phyloP scores from a whole-genome alignment of 2,888 invertebrate genomes.

The Uloborus plumipes region DNA sequence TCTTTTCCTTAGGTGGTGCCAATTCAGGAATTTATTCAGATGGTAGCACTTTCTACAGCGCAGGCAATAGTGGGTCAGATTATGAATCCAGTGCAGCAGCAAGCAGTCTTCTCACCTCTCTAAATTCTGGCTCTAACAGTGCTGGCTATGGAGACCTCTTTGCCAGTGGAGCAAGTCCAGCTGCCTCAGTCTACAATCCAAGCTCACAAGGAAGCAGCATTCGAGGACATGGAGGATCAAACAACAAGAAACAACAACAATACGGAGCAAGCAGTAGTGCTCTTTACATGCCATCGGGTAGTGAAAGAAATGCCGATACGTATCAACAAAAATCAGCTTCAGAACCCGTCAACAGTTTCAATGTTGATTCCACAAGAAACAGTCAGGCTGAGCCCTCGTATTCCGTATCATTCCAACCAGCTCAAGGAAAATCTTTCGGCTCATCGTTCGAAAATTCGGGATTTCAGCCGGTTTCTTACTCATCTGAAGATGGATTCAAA shows the following conservation, averaged over 20 bases:
- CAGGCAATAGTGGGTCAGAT: slow-evolving; percentile 8
- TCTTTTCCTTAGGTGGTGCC: slow-evolving; percentile 22
- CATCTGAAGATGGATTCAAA: not conserved
- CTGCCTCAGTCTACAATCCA: slow-evolving; percentile 39
- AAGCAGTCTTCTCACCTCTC: not conserved
- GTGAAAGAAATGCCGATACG: slow-evolving; percentile 26
- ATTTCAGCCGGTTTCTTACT: slow-evolving; percentile 52
- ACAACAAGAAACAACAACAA: slow-evolving; percentile 12
- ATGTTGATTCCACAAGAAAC: slow-evolving; percentile 28
- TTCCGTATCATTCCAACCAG: slow-evolving; percentile 50
- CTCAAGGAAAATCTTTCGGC: slow-evolving; percentile 34
- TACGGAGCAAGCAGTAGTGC: slow-evolving; percentile 42
- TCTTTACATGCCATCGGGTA: slow-evolving; percentile 45
- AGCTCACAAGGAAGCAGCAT: not conserved
- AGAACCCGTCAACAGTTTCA: slow-evolving; percentile 36
- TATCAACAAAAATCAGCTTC: not conserved
- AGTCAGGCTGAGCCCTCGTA: slow-evolving; percentile 33
- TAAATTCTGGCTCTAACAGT: not conserved
- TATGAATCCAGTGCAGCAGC: slow-evolving; percentile 23
- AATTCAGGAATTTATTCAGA: slow-evolving; percentile 25
- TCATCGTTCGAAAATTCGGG: slow-evolving; percentile 26
- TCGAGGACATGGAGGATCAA: not conserved
- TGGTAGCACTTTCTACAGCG: slow-evolving; percentile 11
- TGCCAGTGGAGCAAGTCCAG: slow-evolving; percentile 44
- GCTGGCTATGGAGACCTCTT: slow-evolving; percentile 35